Conservation (phyloP, 2,888 invertebrate genomes). For the Nowickia ferox region DNA sequence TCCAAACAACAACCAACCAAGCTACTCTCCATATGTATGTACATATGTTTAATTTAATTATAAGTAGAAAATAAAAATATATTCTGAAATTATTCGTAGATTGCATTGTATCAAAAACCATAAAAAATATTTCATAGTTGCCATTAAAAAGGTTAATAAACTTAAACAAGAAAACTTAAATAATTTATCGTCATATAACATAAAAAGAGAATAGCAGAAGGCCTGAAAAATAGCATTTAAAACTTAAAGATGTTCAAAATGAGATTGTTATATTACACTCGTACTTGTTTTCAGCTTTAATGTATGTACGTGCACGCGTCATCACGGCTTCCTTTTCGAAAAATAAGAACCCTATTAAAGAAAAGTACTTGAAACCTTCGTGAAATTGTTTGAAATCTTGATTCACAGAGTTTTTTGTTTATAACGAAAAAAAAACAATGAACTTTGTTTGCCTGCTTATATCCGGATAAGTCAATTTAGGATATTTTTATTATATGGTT, state of each 20-base stretch:
- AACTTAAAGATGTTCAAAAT: slow-evolving; percentile 17
- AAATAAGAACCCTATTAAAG: not conserved
- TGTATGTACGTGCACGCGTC: slow-evolving; percentile 8
- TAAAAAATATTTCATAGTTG: slow-evolving; percentile 43
- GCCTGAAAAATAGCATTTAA: not conserved
- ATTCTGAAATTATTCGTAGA: slow-evolving; percentile 37
- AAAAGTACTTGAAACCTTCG: not conserved
- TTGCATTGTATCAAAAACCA: slow-evolving; percentile 1
- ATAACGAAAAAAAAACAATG: not conserved
- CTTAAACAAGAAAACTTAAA: slow-evolving; percentile 12
- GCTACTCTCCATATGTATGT: slow-evolving; percentile 29
- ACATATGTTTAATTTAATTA: slow-evolving; percentile 28
- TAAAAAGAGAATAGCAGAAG: not conserved
- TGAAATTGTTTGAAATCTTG: slow-evolving; percentile 2
- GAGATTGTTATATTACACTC: slow-evolving; percentile 23
- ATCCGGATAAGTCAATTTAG: no score
- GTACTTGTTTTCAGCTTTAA: slow-evolving; percentile 22
- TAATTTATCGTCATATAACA: not conserved
- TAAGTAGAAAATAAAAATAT: slow-evolving; percentile 39
- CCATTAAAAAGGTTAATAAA: slow-evolving; percentile 63
- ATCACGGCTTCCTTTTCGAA: not conserved
- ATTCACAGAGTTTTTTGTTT: no score
- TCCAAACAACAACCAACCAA: not conserved
- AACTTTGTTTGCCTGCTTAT: no score
- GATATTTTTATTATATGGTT: no score